A percentile compares a stretch with the other conserved stretches of the same genome.
Evolutionary conservation across 2,888 invertebrate genomes (phyloP).

Genomic region (Cerceris ruficornis): DNA sequence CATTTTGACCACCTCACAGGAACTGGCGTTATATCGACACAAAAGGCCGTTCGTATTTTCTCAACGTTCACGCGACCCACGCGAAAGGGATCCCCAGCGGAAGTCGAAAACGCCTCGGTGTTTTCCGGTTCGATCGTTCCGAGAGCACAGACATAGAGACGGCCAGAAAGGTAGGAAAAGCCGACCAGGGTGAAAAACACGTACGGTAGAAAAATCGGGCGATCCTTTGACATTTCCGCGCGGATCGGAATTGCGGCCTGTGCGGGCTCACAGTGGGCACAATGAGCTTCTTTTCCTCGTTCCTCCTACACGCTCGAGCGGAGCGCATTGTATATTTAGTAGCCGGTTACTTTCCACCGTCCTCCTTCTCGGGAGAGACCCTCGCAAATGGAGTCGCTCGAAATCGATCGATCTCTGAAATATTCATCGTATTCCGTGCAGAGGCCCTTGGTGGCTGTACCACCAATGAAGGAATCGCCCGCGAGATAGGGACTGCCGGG

Average conservation of each 20-base stretch:
- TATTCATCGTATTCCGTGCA: conserved; percentile 70
- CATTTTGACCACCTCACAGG: too few relatives aligned
- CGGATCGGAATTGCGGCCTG: conserved; percentile 24
- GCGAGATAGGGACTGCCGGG: conserved; percentile 31
- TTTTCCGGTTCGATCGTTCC: neutral
- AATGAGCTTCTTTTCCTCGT: conserved; percentile 24
- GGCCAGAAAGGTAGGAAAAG: neutral
- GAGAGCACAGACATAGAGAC: neutral
- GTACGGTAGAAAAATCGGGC: conserved; percentile 9
- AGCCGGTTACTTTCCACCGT: conserved; percentile 62
- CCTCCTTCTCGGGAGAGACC: conserved; percentile 45
- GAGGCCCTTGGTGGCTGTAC: conserved; percentile 39
- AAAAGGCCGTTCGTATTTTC: too few relatives aligned
- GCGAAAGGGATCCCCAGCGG: neutral
- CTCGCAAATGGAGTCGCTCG: conserved; percentile 53
- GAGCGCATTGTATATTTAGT: conserved; percentile 67
- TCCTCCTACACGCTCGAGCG: conserved; percentile 34
- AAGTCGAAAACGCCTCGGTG: neutral
- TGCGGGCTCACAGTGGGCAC: conserved; percentile 8
- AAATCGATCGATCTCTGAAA: conserved; percentile 75
- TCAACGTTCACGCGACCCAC: neutral
- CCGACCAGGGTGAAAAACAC: neutral
- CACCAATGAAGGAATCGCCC: conserved; percentile 55
- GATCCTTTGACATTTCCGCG: conserved; percentile 33
- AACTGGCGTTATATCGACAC: too few relatives aligned